Percentiles rank a stretch among this genome's conserved stretches.
These are phyloP conservation scores for Chrysocyon brachyurus DNA, from an alignment of 2,797 vertebrate species.

Conservation along the genomic window DNA sequence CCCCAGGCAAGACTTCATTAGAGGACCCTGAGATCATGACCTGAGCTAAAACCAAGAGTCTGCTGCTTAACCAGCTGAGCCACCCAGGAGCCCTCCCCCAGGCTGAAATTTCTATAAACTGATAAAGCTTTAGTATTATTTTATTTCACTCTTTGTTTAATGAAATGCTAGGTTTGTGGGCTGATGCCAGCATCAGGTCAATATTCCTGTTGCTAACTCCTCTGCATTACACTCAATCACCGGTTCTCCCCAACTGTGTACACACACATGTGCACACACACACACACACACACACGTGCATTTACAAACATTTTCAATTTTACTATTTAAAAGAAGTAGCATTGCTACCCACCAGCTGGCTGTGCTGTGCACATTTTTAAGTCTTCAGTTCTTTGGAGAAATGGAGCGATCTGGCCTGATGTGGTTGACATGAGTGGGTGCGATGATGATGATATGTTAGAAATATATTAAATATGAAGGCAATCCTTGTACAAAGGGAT, in stretches of 20 bases:
- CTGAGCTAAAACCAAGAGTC: background rate
- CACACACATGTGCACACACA: too few species aligned
- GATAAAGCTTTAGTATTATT: background rate
- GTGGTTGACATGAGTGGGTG: background rate
- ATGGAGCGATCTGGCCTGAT: fast-evolving
- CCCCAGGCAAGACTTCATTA: too few species aligned
- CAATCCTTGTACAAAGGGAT: constrained; percentile 50
- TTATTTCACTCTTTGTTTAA: background rate
- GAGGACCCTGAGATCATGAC: too few species aligned
- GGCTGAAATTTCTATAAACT: background rate
- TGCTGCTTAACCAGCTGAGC: background rate
- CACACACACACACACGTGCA: background rate
- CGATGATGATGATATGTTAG: constrained; percentile 6
- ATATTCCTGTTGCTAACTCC: background rate
- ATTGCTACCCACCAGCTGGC: background rate
- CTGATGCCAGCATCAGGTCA: background rate
- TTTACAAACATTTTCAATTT: constrained; percentile 37
- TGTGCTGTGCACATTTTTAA: background rate
- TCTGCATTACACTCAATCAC: background rate
- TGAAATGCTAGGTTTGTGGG: background rate
- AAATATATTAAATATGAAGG: constrained; percentile 57
- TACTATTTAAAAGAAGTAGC: background rate
- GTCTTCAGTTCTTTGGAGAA: background rate
- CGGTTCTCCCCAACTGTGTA: background rate
- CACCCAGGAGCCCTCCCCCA: background rate